Conservation (phyloP, 64 coral and sea anemone species). For the Porites australiensis region DNA sequence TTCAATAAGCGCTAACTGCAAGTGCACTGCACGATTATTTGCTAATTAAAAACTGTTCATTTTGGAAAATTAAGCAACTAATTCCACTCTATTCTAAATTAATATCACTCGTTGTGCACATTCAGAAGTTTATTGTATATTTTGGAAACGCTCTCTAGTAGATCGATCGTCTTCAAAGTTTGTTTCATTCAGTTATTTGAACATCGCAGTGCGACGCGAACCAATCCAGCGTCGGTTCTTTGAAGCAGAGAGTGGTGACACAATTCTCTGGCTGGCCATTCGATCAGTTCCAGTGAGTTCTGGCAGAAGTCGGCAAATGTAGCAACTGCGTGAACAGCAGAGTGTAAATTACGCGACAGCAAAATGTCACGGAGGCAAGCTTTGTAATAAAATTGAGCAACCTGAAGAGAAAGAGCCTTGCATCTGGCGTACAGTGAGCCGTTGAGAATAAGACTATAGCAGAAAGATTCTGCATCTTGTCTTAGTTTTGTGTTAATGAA, state of each 20-base stretch:
- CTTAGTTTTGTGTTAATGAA: conserved; percentile 15
- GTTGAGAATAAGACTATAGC: conserved; percentile 62
- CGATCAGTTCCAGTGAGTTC: conserved; percentile 55
- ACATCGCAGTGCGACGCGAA: conserved; percentile 51
- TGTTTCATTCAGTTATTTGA: conserved; percentile 27
- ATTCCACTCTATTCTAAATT: too few species aligned
- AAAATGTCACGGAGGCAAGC: conserved; percentile 80
- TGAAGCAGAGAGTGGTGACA: conserved; percentile 71
- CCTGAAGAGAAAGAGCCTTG: conserved; percentile 53
- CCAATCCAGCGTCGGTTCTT: conserved; percentile 87
- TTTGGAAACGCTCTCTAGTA: too few species aligned
- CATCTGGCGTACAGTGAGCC: conserved; percentile 74
- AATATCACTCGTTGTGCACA: too few species aligned
- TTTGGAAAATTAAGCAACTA: too few species aligned
- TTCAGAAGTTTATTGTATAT: too few species aligned
- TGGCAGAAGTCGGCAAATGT: conserved; percentile 92
- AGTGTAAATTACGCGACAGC: conserved; percentile 43
- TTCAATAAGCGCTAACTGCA: too few species aligned
- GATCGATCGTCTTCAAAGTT: background rate
- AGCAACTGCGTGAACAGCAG: conserved; percentile 80
- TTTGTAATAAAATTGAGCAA: conserved; percentile 89
- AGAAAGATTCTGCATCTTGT: conserved; percentile 63
- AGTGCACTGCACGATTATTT: too few species aligned
- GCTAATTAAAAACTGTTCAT: too few species aligned
- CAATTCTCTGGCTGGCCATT: conserved; percentile 87